Base-by-base conservation (phyloP, 1,140 invertebrate species). In the Pararge aegeria region DNA sequence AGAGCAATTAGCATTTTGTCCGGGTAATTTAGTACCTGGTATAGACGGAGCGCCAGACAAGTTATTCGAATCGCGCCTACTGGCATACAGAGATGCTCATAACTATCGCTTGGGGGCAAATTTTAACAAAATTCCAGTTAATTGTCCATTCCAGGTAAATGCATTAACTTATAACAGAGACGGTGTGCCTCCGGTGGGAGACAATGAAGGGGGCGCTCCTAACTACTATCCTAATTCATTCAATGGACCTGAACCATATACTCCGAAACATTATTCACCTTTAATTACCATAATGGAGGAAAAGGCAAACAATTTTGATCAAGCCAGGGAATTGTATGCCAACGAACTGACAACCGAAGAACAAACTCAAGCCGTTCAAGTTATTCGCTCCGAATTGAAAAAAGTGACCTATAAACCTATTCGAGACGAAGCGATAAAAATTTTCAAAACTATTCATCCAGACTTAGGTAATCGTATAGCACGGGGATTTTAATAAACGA, bases 221-320 rank as follows among this genome's bases (percentile, higher is more conserved):
- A 98, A 98, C 87, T 99, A 98, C 81, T 98, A 93, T 90, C 98
- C 98, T 0, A 99, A 99, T 86, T 97, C 96, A 61, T 99, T 98
- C 80, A 88, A 90, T 58, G 97, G 97, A 0, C 95, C 97, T 0
- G 80, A 91, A 15, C 92, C 93, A 40, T 89, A 37, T 80, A 90
- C 53, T 75, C 78, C 24, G 7, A 24, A 24, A 7, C 24, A 24
- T 24, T 24, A 7, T 24, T 24, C 24, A 24, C 2, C 3, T 24
- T 7, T 24, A 24, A 24, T 24, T 24, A 24, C 3, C 55, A 79
- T 90, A 15, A 78, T 90, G 0, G 82, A 85, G 24, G 93, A 93
- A 30, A 91, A 93, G 38, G 91, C 92, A 49, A 96, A 99, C 75
- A 97, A 99, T 81, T 98, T 94, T 77, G 92, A 93, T 1, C 98